Evolutionary conservation across 2,797 vertebrate species (phyloP).

Genomic region (Danio choprae): DNA sequence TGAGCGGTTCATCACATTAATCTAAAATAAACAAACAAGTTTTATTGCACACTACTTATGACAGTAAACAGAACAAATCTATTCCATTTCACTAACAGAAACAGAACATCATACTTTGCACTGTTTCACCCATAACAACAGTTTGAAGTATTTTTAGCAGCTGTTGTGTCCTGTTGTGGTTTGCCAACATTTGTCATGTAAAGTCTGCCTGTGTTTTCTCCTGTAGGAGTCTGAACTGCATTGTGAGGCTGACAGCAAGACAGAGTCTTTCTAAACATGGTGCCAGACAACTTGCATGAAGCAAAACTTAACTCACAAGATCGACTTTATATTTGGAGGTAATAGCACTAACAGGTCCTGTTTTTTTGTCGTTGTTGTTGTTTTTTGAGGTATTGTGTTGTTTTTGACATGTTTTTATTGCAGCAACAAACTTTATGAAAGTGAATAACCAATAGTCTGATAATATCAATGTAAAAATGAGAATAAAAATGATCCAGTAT

Average conservation of each 20-base stretch:
- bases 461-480: too few relatives aligned
- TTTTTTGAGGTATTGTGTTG: too few relatives aligned
- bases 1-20: background rate
- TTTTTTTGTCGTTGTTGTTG: too few relatives aligned
- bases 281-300: background rate
- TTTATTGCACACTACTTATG: background rate
- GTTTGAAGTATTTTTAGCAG: background rate
- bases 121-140: background rate
- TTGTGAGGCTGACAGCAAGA: slow-evolving; percentile 28
- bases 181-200: background rate
- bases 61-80: background rate
- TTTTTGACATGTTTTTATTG: background rate
- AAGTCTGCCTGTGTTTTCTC: slow-evolving; percentile 8
- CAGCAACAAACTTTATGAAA: background rate
- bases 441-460: background rate
- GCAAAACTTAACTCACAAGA: slow-evolving; percentile 2
- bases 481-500: too few relatives aligned
- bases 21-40: background rate
- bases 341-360: background rate
- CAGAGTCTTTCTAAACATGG: background rate
- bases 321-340: background rate
- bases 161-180: slow-evolving; percentile 4
- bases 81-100: background rate
- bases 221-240: slow-evolving; percentile 9
- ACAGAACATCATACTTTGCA: background rate